Percentiles rank a stretch among this genome's conserved stretches.
These are phyloP conservation scores for Parelbella ahira DNA, from an alignment of 2,888 invertebrate species.

Conservation along the genomic window DNA sequence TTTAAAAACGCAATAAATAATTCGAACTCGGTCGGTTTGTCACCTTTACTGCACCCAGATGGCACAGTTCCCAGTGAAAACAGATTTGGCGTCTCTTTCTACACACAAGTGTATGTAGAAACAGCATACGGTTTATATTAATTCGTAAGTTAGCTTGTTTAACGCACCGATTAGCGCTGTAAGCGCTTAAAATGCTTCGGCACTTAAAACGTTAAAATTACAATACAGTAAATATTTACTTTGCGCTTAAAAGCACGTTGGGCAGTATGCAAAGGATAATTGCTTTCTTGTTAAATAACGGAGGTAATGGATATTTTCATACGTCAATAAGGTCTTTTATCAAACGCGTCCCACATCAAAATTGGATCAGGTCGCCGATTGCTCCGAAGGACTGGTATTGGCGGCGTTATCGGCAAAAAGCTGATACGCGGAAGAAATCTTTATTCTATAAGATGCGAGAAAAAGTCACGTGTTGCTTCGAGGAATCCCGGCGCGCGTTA, in stretches of 20 bases:
- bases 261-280: conserved; percentile 11
- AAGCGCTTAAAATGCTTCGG: conserved; percentile 8
- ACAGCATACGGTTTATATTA: conserved; percentile 11
- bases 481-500: conserved; percentile 60
- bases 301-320: neutral
- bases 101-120: conserved; percentile 1
- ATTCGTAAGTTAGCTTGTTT: conserved; percentile 22
- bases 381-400: conserved; percentile 50
- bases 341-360: conserved; percentile 45
- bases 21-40: conserved; percentile 51
- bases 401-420: conserved; percentile 46
- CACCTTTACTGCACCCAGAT: conserved; percentile 58
- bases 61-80: conserved; percentile 64
- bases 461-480: conserved; percentile 66
- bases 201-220: conserved; percentile 18
- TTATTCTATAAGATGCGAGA: conserved; percentile 54
- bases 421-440: conserved; percentile 61
- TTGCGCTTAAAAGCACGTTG: conserved; percentile 11
- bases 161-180: conserved; percentile 14
- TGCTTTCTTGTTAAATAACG: conserved; percentile 15
- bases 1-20: conserved; percentile 57
- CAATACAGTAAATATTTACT: conserved; percentile 14
- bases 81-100: conserved; percentile 40
- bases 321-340: conserved; percentile 32
- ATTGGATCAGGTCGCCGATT: conserved; percentile 50